phyloP scores from a whole-genome alignment of 2,113 vertebrate genomes.

The Oryzias javanicus region DNA sequence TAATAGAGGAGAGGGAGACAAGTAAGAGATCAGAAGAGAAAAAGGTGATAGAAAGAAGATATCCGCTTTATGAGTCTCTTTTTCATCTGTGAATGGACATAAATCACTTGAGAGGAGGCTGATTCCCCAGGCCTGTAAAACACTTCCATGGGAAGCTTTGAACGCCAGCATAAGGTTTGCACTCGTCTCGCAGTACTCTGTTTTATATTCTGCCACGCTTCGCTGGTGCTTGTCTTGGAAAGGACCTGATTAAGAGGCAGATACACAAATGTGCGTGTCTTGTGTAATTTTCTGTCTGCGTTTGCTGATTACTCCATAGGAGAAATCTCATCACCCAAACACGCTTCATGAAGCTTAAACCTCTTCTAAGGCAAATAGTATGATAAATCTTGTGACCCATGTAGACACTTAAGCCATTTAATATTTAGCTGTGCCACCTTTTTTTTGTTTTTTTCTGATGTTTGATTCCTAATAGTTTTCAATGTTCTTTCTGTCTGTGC shows the following conservation, averaged over 20 bases:
- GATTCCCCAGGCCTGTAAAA: constrained; percentile 56
- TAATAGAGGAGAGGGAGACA: constrained; percentile 16
- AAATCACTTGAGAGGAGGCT: constrained; percentile 64
- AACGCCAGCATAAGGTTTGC: constrained; percentile 62
- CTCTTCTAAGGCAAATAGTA: constrained; percentile 33
- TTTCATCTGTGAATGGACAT: constrained; percentile 53
- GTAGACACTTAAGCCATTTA: constrained; percentile 47
- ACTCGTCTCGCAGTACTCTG: constrained; percentile 66
- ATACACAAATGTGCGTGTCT: constrained; percentile 23
- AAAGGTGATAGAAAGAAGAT: constrained; percentile 57
- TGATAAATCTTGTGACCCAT: constrained; percentile 38
- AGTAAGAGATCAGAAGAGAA: constrained; percentile 49
- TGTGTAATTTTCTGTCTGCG: constrained; percentile 29
- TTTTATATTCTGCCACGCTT: constrained; percentile 74
- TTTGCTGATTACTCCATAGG: constrained; percentile 46
- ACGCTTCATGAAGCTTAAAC: constrained; percentile 29
- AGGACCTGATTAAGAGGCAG: constrained; percentile 43
- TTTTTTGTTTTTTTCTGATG: not conserved
- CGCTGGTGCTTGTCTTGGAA: constrained; percentile 50
- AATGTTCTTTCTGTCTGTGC: constrained; percentile 29
- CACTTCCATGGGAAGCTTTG: constrained; percentile 49
- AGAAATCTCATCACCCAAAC: constrained; percentile 40
- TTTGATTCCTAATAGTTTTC: constrained; percentile 5
- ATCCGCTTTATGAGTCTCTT: constrained; percentile 63
- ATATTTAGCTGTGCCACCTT: constrained; percentile 19